Evolutionary conservation across 2,113 vertebrate genomes (phyloP), one percentile per base, ranked within the genome.

Genomic region (Psettodes erumei): DNA sequence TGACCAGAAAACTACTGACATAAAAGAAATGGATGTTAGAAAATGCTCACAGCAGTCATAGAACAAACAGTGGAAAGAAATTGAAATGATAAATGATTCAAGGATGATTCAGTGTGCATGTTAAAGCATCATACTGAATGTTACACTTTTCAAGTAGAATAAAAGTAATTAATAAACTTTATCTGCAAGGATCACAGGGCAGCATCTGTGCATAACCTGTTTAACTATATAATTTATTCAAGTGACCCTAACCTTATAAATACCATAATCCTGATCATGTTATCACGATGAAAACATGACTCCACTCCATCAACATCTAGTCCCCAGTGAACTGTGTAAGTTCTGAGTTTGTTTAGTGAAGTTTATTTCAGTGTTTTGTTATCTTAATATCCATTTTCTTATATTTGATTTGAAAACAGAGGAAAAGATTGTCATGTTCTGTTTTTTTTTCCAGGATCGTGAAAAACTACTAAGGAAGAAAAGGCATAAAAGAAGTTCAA

Each of bases 391-490:
- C n/a, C 1, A 62, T 71, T 13, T 85, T 38, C 10, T 43, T 63
- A 21, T 21, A 15, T 40, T 40, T 48, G 0, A 21, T 19, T 48
- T 25, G 1, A 23, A 50, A 32, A 25, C 5, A 58, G 12, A 32
- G 23, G 61, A 47, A 30, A 25, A 5, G 0, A n/a, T n/a, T n/a
- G 3, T 25, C 9, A 6, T 42, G 8, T 51, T 56, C 3, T 48
- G 11, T 64, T 35, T 12, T 10, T 9, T 85, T 90, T 90, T 93
- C 9, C 79, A 99, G 98, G 98, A 99, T 70, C 92, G 97, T 86
- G 98, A 99, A 92, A 98, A 99, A 83, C 95, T 99, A 0, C 94
- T 99, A 70, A 93, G 98, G 35, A 96, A 97, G 88, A 97, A 96
- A 90, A 96, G 94, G 53, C 97, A 98, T 95, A 98, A 97, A 96